Evolutionary conservation across 2,113 vertebrate genomes (phyloP).

Genomic region (Hucho hucho): DNA sequence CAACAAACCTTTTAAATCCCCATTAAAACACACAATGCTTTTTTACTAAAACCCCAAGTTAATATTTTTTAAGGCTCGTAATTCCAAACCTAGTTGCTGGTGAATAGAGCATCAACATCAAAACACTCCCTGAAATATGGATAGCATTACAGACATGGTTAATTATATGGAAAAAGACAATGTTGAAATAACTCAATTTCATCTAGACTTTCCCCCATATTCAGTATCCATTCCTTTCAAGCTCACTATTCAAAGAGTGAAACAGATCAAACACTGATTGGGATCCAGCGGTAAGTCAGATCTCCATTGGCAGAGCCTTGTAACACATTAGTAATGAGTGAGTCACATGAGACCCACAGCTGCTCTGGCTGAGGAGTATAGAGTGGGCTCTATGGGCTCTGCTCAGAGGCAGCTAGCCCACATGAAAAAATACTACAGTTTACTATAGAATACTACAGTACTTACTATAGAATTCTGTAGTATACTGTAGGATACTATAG

Average conservation of each 20-base stretch:
- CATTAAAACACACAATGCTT: conserved; percentile 36
- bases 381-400: conserved; percentile 17
- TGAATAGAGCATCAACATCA: conserved; percentile 26
- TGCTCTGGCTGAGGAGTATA: conserved; percentile 40
- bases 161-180: conserved; percentile 40
- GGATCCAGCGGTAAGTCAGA: conserved; percentile 26
- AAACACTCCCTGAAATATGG: conserved; percentile 26
- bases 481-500: too few species aligned
- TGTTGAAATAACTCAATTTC: conserved; percentile 47
- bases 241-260: conserved; percentile 43
- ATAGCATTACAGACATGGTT: conserved; percentile 18
- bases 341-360: conserved; percentile 54
- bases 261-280: conserved; percentile 54
- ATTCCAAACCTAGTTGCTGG: conserved; percentile 27
- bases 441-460: too few species aligned
- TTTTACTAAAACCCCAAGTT: conserved; percentile 41
- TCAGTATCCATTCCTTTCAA: conserved; percentile 40
- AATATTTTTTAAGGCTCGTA: conserved; percentile 26
- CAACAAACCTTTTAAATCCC: conserved; percentile 16
- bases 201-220: background rate
- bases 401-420: conserved; percentile 1
- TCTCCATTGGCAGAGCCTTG: conserved; percentile 43
- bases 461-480: too few species aligned
- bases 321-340: conserved; percentile 52
- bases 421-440: too few species aligned